Base-by-base conservation (phyloP, 2,797 vertebrate species). In the Acanthis flammea region DNA sequence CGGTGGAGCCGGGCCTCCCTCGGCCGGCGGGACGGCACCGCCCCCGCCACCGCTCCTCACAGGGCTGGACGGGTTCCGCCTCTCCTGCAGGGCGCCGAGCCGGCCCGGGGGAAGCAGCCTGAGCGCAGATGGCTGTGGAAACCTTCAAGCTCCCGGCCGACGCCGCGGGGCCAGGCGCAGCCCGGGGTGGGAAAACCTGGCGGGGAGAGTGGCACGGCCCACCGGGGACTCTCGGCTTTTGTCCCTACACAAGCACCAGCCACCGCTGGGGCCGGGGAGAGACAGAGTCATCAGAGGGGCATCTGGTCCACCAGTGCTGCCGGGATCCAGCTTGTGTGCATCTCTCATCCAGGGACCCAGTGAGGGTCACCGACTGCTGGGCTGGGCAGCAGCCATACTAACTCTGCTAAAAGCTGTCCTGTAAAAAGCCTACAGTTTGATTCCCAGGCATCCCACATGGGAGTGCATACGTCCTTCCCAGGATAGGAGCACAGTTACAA, bases 111-210 rank as follows among this genome's bases (percentile, higher is more conserved):
- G 87, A 88, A 42, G 48, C 92, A 17, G 71, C 90, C 97, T 98
- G 98, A 95, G 98, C 97, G 72, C 98, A 98, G 96, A 98, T 95
- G 98, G 98, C 96, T 96, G 96, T 94, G 91, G 87, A 97, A 97
- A 92, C 92, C 65, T 42, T 22, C 53, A 4, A n/a, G 63, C 48
- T 86, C 19, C 70, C 1, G 0, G 51, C 25, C 33, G 12, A 27
- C 7, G 2, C 77, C 27, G 18, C 30, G 78, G 35, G 44, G 15
- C 37, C 42, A 22, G 31, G 58, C 31, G 31, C 55, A 44, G 53
- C 14, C 54, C n/a, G 11, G 54, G 14, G 4, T 18, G 6, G 14
- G 27, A 42, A 17, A 73, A 54, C 16, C 22, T 10, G 16, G 24
- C 24, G 37, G 1, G 7, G 16, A 2, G 2, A 10, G 3, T 25